Base-by-base conservation (phyloP, 1,140 invertebrate species). In the Drosophila insularis region DNA sequence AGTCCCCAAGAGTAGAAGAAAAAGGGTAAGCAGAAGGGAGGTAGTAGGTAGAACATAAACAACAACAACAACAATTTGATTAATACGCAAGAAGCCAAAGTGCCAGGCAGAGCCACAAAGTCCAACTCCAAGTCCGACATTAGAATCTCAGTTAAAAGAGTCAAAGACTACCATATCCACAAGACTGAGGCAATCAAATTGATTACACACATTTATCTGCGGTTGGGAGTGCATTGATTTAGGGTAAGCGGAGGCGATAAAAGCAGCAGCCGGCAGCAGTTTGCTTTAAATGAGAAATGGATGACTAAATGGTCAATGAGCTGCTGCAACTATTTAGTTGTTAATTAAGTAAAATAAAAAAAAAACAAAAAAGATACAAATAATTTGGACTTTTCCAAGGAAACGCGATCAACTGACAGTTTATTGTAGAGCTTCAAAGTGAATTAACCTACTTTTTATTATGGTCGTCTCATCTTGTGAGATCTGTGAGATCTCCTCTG, bases 171-270 rank as follows among this genome's bases (percentile, higher is more conserved):
- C n/a, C n/a, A n/a, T 62, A 60, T 46, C 62, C 54, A n/a, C 78
- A 53, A 64, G 62, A 56, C 43, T 32, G 74, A 5, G 84, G 84
- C 77, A 74, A 89, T 87, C 82, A 87, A 87, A 87, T 87, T 87
- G 84, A 87, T 87, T 89, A 89, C 74, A 80, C 73, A 89, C 84
- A 87, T 87, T 87, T 87, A 80, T 87, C 84, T 84, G 74, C 67
- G 62, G 64, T 53, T 60, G 37, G 40, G 63, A 63, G 69, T 78
- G 81, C 81, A 86, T 87, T 87, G 81, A 86, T 81, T 86, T 86
- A 67, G 74, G 63, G 68, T 86, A 78, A 71, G 68, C 61, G 53
- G 46, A 50, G 65, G 71, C 82, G 84, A 87, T 87, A 87, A 87
- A 87, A 89, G 79, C 63, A n/a, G n/a, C n/a, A n/a, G 73, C 61